Evolutionary conservation across 1,140 invertebrate species (phyloP).

Genomic region (Phenacoccus solenopsis): DNA sequence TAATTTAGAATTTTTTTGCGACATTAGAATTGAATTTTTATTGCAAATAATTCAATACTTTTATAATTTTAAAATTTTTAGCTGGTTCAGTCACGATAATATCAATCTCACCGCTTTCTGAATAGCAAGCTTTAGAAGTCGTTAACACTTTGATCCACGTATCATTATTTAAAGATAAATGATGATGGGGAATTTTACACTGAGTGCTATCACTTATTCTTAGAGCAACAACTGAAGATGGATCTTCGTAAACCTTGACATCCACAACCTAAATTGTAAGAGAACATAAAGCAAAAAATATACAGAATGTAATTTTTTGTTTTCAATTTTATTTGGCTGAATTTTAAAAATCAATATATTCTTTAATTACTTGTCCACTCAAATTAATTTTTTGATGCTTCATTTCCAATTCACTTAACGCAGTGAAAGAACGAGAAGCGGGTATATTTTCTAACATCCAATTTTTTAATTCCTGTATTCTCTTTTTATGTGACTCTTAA

Average conservation of each 20-base stretch:
- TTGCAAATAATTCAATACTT: not conserved
- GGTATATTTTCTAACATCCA: not conserved
- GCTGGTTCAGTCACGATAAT: not conserved
- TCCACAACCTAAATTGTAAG: not conserved
- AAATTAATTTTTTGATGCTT: not conserved
- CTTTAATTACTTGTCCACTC: not conserved
- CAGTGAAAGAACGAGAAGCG: not conserved
- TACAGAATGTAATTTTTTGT: not conserved
- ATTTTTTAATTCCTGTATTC: not conserved
- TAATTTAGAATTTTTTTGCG: not conserved
- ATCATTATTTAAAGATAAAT: not conserved
- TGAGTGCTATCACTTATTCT: not conserved
- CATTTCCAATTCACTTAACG: not conserved
- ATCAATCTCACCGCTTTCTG: not conserved
- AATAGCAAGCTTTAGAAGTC: not conserved
- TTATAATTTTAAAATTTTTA: not conserved
- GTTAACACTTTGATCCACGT: not conserved
- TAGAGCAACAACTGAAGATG: not conserved
- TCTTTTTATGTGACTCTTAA: not conserved
- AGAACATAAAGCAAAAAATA: not conserved
- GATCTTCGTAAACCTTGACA: not conserved
- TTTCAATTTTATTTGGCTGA: not conserved
- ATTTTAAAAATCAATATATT: not conserved
- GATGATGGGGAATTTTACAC: not conserved
- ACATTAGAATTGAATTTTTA: too few species aligned